Evolutionary conservation across 2,797 vertebrate species (phyloP), one percentile per base, ranked within the genome.

Genomic region (Anniella stebbinsi): DNA sequence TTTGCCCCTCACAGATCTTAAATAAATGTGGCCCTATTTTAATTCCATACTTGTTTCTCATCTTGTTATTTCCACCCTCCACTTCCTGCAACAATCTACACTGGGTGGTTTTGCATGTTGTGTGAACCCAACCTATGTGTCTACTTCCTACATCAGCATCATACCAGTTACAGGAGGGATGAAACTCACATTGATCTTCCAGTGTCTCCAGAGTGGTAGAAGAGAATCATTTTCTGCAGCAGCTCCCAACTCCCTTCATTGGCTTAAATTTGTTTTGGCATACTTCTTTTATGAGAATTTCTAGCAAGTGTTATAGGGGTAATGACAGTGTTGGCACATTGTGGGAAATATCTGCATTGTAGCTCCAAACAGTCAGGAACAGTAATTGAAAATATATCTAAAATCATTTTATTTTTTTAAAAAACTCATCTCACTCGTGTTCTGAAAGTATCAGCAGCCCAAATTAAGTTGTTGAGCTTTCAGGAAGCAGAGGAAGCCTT

Each of bases 401-500:
- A 94, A 94, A 91, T 88, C 63, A 84, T 60, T 88, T 67, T 0
- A 41, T 80, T 92, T 91, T 92, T 88, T 67, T 0, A 41, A 72
- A 91, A 90, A 92, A 0, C 76, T 67, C 51, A 87, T 93, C 87
- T 92, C 28, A 18, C 80, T 30, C 69, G 90, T 11, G 83, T 45
- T 72, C n/a, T 86, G 86, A 89, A 86, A 48, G 23, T 57, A 84
- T 84, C 75, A 81, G 51, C 67, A 93, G 92, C 78, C 1, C 45
- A 83, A 91, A 94, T 93, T 92, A 87, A 70, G 83, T 83, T 7
- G 0, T 73, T 93, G 88, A 89, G 89, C 54, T 89, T 70, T 80
- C 28, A 81, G 36, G 54, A 90, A 89, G 76, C 88, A 66, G 36
- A 73, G 83, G 60, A 48, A 90, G 23, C 36, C 18, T 67, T n/a